phyloP scores from a whole-genome alignment of 1,140 invertebrate genomes.

The Rhagoletis zephyria region DNA sequence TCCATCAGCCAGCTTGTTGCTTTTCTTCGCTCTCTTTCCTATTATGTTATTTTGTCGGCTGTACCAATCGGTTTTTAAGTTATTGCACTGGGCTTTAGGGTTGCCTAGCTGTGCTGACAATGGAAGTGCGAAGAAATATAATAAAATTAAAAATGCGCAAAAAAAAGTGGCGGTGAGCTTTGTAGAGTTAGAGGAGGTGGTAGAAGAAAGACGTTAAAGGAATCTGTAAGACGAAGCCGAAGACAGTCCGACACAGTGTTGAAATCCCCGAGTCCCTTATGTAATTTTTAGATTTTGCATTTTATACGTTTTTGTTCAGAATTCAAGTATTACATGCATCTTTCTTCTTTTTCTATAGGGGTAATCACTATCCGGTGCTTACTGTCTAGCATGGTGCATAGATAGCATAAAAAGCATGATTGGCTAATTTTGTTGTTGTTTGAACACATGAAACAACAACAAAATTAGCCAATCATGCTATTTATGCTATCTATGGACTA shows the following conservation, averaged over 20 bases:
- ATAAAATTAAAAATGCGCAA: conserved; percentile 28
- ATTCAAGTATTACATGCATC: neutral
- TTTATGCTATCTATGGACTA: no score
- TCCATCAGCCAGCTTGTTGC: conserved; percentile 1
- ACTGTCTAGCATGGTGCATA: no score
- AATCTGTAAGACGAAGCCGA: neutral
- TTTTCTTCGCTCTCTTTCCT: neutral
- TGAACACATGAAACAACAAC: no score
- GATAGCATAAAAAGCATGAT: no score
- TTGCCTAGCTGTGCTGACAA: conserved; percentile 10
- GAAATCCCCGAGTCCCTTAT: conserved; percentile 32
- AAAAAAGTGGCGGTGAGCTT: neutral
- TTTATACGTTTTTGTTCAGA: conserved; percentile 20
- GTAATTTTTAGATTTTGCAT: conserved; percentile 46
- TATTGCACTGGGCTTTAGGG: conserved; percentile 46
- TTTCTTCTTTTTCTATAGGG: neutral
- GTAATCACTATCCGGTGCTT: no score
- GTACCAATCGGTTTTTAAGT: conserved; percentile 34
- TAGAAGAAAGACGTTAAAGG: neutral
- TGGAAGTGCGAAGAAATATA: conserved; percentile 2
- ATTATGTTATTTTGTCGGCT: neutral
- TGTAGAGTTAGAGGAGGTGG: neutral
- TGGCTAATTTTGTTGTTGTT: no score
- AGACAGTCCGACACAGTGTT: conserved; percentile 41
- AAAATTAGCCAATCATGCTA: no score